Percentiles rank a stretch among this genome's conserved stretches.
phyloP scores from a whole-genome alignment of 2,888 invertebrate genomes.

The Apamea sordens region DNA sequence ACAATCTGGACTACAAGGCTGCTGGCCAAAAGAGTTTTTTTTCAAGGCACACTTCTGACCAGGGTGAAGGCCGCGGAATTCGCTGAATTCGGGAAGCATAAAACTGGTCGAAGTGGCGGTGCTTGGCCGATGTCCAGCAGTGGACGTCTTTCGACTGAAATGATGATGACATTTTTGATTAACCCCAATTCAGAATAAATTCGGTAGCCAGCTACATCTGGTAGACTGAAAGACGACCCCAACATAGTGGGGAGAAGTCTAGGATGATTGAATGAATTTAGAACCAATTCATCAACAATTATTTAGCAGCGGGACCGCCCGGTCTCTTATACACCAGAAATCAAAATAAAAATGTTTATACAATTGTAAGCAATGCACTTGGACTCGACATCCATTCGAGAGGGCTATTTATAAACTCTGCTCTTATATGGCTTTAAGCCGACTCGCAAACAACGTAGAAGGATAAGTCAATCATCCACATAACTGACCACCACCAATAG shows the following conservation, averaged over 20 bases:
- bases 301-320: not conserved
- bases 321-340: not conserved
- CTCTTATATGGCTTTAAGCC: constrained; percentile 43
- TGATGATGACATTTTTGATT: not conserved
- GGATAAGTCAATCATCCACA: constrained; percentile 31
- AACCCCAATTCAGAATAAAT: not conserved
- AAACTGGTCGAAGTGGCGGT: too few species aligned
- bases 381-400: constrained; percentile 5
- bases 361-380: constrained; percentile 10
- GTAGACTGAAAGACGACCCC: not conserved
- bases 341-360: not conserved
- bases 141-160: too few species aligned
- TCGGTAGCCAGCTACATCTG: not conserved
- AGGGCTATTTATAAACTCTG: constrained; percentile 25
- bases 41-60: not conserved
- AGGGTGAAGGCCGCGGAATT: too few species aligned
- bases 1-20: not conserved
- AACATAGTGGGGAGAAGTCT: not conserved
- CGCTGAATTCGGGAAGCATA: too few species aligned
- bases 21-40: not conserved
- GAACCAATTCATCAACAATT: not conserved
- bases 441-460: constrained; percentile 18
- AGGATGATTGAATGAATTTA: not conserved
- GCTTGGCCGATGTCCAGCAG: too few species aligned
- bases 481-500: not conserved